These are phyloP conservation scores for Drosophila tripunctata DNA, from an alignment of 2,888 invertebrate genomes.

Conservation along the genomic window DNA sequence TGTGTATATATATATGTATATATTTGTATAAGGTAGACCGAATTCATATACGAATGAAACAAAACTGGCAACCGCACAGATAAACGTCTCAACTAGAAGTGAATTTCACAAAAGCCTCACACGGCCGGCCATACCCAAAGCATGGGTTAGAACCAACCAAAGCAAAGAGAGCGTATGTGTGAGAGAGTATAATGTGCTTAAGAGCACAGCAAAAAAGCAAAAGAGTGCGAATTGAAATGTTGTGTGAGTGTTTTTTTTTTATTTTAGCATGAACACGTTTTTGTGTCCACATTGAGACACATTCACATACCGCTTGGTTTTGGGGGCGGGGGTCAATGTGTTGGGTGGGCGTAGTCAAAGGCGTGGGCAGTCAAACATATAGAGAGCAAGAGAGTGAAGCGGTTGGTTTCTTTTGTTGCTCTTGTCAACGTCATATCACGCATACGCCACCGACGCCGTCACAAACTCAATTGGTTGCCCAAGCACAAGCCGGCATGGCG, in stretches of 20 bases:
- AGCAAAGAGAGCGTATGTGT: constrained; percentile 18
- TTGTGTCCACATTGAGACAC: constrained; percentile 11
- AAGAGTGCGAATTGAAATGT: constrained; percentile 14
- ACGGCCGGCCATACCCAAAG: constrained; percentile 50
- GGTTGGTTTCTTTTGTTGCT: constrained; percentile 16
- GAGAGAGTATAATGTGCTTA: constrained; percentile 18
- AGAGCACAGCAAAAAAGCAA: constrained; percentile 12
- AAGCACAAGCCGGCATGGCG: constrained; percentile 60
- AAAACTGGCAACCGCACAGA: constrained; percentile 72
- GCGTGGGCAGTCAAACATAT: constrained; percentile 43
- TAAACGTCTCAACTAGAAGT: constrained; percentile 81
- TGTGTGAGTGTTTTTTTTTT: too few relatives aligned
- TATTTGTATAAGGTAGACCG: too few relatives aligned
- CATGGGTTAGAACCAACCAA: constrained; percentile 62
- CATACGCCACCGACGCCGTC: constrained; percentile 51
- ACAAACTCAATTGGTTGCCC: constrained; percentile 10
- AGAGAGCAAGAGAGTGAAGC: not conserved
- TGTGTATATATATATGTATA: too few relatives aligned
- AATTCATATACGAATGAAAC: constrained; percentile 28
- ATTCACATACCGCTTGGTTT: too few relatives aligned
- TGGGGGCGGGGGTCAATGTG: constrained; percentile 9
- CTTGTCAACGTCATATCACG: constrained; percentile 43
- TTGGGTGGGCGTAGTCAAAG: constrained; percentile 43
- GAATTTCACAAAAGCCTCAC: constrained; percentile 59
- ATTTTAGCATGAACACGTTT: constrained; percentile 37